Evolutionary conservation across 2,113 vertebrate genomes (phyloP), one percentile per base, ranked within the genome.

Genomic region (Neopipo cinnamomea): DNA sequence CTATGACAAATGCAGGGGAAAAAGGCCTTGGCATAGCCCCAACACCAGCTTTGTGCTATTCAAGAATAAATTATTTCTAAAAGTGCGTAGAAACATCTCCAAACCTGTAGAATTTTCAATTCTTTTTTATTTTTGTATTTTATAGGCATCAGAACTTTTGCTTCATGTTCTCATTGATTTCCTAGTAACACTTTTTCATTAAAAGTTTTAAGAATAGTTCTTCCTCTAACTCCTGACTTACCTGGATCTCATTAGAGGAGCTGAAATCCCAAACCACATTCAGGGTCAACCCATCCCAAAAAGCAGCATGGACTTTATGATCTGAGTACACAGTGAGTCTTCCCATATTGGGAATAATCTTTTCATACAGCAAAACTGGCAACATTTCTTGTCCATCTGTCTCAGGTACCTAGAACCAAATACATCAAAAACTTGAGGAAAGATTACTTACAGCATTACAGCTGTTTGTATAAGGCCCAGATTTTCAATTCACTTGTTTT

Each of bases 251-350:
- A 85, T 52, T 89, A 88, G 20, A 68, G 63, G 95, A 96, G 58
- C 35, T 85, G 47, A 96, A 98, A 94, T 97, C 88, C 98, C 98
- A 98, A n/a, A 97, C 84, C 90, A 98, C 95, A 67, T 91, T 98
- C 56, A 98, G 49, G 42, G 93, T 82, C 31, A 95, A 31, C 3
- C 98, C 97, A 91, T 98, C 97, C 67, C 93, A 87, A 96, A 98
- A 98, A 61, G 59, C 11, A 88, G 91, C 97, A 72, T 95, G 88
- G 52, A 98, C 95, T 96, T 97, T 98, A 84, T 98, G 91, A 96
- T 98, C 98, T 2, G 98, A 98, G 70, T 98, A 98, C 5, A 97
- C 97, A 35, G 96, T 3, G 16, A 98, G 91, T 90, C 91, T 97
- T 96, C 98, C 98, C 53, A 88, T 7, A 1, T 11, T 80, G 6